Percentiles rank a stretch among this genome's conserved stretches.
phyloP scores from a whole-genome alignment of 2,113 vertebrate species.

The Nothoprocta pentlandii region DNA sequence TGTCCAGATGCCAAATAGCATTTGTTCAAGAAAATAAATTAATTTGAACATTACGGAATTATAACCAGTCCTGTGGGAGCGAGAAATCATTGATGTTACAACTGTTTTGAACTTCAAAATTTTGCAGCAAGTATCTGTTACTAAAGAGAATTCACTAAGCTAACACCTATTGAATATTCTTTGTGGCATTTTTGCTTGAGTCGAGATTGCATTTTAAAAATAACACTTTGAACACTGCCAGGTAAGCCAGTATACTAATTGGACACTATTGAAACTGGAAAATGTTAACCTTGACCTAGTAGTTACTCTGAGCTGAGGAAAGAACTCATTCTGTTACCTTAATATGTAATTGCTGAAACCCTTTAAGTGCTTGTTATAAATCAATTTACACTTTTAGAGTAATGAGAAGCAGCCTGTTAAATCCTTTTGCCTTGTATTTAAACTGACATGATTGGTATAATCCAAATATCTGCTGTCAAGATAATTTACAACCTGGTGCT shows the following conservation, averaged over 20 bases:
- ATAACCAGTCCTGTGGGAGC: not conserved
- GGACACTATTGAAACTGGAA: not conserved
- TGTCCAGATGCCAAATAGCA: not conserved
- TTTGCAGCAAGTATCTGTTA: not conserved
- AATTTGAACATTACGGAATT: not conserved
- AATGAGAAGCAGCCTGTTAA: not conserved
- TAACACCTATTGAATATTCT: not conserved
- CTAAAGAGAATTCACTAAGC: not conserved
- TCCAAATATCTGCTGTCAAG: slow-evolving; percentile 1
- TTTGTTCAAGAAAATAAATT: slow-evolving; percentile 32
- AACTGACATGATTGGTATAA: not conserved
- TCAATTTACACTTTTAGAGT: slow-evolving; percentile 7
- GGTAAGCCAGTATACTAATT: slow-evolving; percentile 5
- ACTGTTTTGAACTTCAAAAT: slow-evolving; percentile 37
- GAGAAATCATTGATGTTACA: not conserved
- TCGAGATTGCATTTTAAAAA: slow-evolving; percentile 1
- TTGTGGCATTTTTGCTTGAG: not conserved
- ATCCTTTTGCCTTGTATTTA: slow-evolving; percentile 6
- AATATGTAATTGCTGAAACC: not conserved
- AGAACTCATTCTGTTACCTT: not conserved
- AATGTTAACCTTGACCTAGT: slow-evolving; percentile 1
- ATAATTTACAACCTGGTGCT: not conserved
- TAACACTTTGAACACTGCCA: not conserved
- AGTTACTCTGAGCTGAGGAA: not conserved
- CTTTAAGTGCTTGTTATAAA: not conserved